Base-by-base conservation (phyloP, 2,888 invertebrate species). In the Willowsia nigromaculata region DNA sequence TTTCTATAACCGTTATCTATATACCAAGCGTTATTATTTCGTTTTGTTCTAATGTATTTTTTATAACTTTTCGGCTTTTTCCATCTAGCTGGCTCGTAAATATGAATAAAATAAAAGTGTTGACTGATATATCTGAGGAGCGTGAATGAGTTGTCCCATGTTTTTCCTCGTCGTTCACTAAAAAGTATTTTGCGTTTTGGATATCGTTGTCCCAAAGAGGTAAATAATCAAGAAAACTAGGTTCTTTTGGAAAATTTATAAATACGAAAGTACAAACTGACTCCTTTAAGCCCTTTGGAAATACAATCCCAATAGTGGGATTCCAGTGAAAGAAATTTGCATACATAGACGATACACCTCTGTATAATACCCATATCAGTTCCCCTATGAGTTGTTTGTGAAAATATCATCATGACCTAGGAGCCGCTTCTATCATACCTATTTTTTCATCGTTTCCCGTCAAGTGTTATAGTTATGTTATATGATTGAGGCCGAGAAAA, bases 401-500 rank as follows among this genome's bases (percentile, higher is more conserved):
- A 56, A 56, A 56, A 56, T 56, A 56, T 56, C 25, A 56, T 56
- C 56, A 56, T 18, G 50, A 50, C 15, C 62, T 18, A 62, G 27
- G 3, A 37, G 9, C 30, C 6, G 37, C 43, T 25, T 40, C 71
- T 71, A 71, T 71, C 71, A 71, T 43, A 43, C n/a, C 62, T n/a
- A 30, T 62, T 40, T 22, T 40, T 68, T 9, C 22, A 0, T 68
- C n/a, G 4, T 65, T 33, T n/a, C 13, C 7, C n/a, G 33, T 74
- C 40, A 76, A 68, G 11, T 37, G 37, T 40, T n/a, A n/a, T n/a
- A n/a, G n/a, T n/a, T n/a, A n/a, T 43, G 53, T 47, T 47, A 50
- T 83, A 43, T 65, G 47, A 85, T 85, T 18, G 85, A 59, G 43
- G 25, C 25, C 37, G 74, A 30, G 50, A 62, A 65, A 78, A 85